Percentiles rank a stretch among this genome's conserved stretches.
Evolutionary conservation across 2,888 invertebrate species (phyloP).

Genomic region (Drosophila melanosoma): DNA sequence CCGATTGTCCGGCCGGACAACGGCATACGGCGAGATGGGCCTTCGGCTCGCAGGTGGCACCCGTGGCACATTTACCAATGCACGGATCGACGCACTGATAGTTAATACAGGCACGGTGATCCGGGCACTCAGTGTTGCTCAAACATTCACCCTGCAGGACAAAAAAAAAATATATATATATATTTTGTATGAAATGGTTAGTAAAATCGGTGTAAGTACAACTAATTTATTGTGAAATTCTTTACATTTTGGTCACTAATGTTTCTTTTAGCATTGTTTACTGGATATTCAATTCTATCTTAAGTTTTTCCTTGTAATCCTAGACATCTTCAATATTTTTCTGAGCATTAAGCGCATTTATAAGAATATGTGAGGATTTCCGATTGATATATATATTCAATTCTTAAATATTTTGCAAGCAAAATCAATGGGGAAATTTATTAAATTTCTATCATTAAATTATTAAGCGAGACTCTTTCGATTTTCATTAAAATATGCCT

Average conservation of each 20-base stretch:
- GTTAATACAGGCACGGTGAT: slow-evolving; percentile 91
- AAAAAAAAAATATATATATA: background rate
- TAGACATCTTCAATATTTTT: too few species aligned
- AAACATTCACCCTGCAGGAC: slow-evolving; percentile 90
- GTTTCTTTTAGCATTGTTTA: background rate
- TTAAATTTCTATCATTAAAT: background rate
- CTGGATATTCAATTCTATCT: background rate
- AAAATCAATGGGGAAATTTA: too few species aligned
- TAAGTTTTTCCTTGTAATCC: background rate
- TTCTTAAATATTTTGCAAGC: background rate
- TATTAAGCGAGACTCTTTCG: background rate
- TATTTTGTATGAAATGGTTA: background rate
- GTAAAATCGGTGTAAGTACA: background rate
- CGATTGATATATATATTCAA: background rate
- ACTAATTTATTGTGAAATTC: background rate
- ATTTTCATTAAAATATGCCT: background rate
- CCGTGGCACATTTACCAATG: slow-evolving; percentile 91
- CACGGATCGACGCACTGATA: slow-evolving; percentile 91
- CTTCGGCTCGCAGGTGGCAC: slow-evolving; percentile 90
- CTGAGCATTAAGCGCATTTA: background rate
- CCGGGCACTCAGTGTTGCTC: slow-evolving; percentile 90
- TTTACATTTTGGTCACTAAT: background rate
- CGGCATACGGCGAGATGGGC: slow-evolving; percentile 93
- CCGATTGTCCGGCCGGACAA: slow-evolving; percentile 89
- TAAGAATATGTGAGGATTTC: background rate